Base-by-base conservation (phyloP, 2,113 vertebrate genomes). In the Fulmarus glacialis region DNA sequence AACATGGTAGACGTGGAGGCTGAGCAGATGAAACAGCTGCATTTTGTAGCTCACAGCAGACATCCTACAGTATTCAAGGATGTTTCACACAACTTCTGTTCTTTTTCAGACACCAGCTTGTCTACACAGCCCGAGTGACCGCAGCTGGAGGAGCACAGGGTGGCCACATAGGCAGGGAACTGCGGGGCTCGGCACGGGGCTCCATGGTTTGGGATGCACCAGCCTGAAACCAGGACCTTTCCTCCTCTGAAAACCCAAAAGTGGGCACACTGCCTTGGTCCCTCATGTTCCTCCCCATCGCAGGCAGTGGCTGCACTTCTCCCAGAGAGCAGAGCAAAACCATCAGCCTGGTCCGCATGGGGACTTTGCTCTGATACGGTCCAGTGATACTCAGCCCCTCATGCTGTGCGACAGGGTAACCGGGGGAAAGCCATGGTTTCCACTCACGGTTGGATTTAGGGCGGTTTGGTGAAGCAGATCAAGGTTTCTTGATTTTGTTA, bases 371-470 rank as follows among this genome's bases (percentile, higher is more conserved):
- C 13, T 67, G 34, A 63, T 15, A 40, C 34, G 16, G 48, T 32
- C 62, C 1, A 0, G 40, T 30, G 74, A 11, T 42, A 21, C 29
- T 56, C 82, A 72, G 15, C 19, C n/a, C 32, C 36, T n/a, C 0
- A 0, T 66, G 36, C 30, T 1, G 0, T 18, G 9, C 0, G 1
- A 26, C 4, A 15, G 20, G 6, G 45, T 12, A 38, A 64, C 34
- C 14, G 36, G 52, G 34, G 45, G 38, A 71, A 92, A 66, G 50
- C 68, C 29, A 8, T 8, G 40, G 24, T 40, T 90, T 78, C 30
- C 36, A 26, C 20, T 60, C 14, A 16, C 0, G 0, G 38, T 4
- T 62, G 53, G 40, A 30, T 53, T 63, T 48, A 48, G 29, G 52
- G 23, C 0, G 2, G 11, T 60, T 45, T 47, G 58, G 19, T 27